Evolutionary conservation across 2,888 invertebrate species (phyloP).

Genomic region (Torymus texanus): DNA sequence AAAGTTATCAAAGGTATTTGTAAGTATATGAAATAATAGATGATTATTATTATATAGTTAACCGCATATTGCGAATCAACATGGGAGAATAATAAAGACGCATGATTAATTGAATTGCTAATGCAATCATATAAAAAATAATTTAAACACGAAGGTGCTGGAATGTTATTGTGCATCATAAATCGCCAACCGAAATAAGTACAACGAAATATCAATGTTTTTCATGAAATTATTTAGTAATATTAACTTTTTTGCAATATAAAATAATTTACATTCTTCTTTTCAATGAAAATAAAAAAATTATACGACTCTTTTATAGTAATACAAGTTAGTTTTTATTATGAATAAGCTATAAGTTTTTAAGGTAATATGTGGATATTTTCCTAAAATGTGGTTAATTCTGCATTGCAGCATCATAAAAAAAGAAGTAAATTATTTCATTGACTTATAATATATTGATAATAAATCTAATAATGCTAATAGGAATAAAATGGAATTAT

Average conservation of each 20-base stretch:
- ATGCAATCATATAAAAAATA: constrained; percentile 67
- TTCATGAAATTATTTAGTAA: constrained; percentile 15
- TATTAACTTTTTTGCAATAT: too few species aligned
- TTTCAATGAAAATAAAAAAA: too few species aligned
- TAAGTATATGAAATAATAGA: constrained; percentile 23
- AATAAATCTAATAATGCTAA: not conserved
- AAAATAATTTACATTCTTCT: too few species aligned
- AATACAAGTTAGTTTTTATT: too few species aligned
- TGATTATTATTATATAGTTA: constrained; percentile 23
- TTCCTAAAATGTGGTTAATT: too few species aligned
- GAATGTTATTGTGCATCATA: constrained; percentile 53
- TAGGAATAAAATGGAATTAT: not conserved
- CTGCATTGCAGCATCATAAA: too few species aligned
- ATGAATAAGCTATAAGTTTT: too few species aligned
- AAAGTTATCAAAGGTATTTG: constrained; percentile 30
- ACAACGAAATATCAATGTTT: constrained; percentile 61
- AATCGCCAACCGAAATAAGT: constrained; percentile 58
- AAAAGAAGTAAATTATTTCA: not conserved
- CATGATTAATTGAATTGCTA: constrained; percentile 67
- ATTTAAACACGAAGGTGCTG: constrained; percentile 57
- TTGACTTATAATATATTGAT: not conserved
- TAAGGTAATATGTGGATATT: too few species aligned
- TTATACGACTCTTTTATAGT: too few species aligned
- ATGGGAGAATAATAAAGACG: constrained; percentile 24
- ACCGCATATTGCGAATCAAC: constrained; percentile 52